Base-by-base conservation (phyloP, 1,140 invertebrate genomes). In the Branchinecta lindahli region DNA sequence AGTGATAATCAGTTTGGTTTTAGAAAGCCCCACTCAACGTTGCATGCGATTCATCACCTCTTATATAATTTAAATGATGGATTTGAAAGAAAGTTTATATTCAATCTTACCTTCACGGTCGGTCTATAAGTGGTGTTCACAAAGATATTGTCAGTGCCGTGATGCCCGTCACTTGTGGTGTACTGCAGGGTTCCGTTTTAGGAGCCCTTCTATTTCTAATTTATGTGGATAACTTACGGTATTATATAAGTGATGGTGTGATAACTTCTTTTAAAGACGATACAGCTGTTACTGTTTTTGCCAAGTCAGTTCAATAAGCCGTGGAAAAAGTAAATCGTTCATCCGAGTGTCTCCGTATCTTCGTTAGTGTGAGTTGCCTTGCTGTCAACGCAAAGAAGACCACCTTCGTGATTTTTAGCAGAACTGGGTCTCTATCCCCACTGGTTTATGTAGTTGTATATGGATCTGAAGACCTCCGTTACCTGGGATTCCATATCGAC, bases 101-200 rank as follows among this genome's bases (percentile, higher is more conserved):
- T 52, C 47, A 52, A 52, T 52, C 47, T 52, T n/a, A 52, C 47
- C 47, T 52, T 52, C 47, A 52, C 47, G n/a, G 47, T 52, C 47
- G 47, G 47, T 52, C 47, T 52, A 52, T 52, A 52, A 52, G 47
- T 52, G 47, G 9, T 52, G 47, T 52, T 52, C n/a, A 52, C n/a
- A 52, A n/a, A 52, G 47, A 9, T n/a, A 52, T 52, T 52, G 47
- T 52, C n/a, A 52, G 47, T 52, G 47, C n/a, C 47, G n/a, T 52
- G 47, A 52, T n/a, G 47, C 47, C 47, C 47, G 47, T 52, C n/a
- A 52, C 47, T 52, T 52, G 47, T 52, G 47, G 47, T 52, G 47
- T 52, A n/a, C 9, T 52, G 9, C 47, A 52, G 47, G 47, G 47
- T n/a, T 52, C 47, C 9, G 47, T 9, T 52, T 9, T 52, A 52